phyloP scores from a whole-genome alignment of 2,888 invertebrate species.

The Coleophora deauratella region DNA sequence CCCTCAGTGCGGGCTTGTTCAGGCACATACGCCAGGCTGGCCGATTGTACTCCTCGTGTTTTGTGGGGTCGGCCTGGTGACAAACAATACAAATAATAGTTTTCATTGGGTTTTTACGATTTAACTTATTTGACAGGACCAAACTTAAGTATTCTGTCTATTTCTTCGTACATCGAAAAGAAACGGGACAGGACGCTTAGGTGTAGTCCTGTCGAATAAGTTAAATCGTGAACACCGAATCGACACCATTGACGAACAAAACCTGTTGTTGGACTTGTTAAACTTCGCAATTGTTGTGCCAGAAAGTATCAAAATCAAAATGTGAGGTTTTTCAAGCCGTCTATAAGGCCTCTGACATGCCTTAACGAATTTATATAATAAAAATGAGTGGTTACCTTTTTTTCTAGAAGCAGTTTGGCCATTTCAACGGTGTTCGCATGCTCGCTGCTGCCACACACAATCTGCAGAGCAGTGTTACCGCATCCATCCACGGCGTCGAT shows the following conservation, averaged over 20 bases:
- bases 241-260: neutral
- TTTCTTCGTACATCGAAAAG: too few species aligned
- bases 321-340: neutral
- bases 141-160: too few species aligned
- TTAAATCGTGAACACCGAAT: too few species aligned
- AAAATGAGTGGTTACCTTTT: slow-evolving; percentile 42
- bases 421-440: slow-evolving; percentile 45
- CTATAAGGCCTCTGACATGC: too few species aligned
- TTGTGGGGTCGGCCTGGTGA: slow-evolving; percentile 44
- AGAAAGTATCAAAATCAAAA: neutral
- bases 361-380: too few species aligned
- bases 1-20: slow-evolving; percentile 32
- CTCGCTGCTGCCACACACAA: slow-evolving; percentile 67
- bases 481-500: slow-evolving; percentile 67
- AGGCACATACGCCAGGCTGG: slow-evolving; percentile 42
- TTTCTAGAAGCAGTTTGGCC: slow-evolving; percentile 47
- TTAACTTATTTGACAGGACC: too few species aligned
- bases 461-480: slow-evolving; percentile 78
- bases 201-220: neutral
- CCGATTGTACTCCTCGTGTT: slow-evolving; percentile 26
- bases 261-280: neutral
- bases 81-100: neutral
- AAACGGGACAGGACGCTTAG: neutral
- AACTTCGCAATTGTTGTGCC: neutral
- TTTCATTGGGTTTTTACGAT: neutral